Evolutionary conservation across 2,797 vertebrate species (phyloP), one percentile per base, ranked within the genome.

Genomic region (Crocidura indochinensis): DNA sequence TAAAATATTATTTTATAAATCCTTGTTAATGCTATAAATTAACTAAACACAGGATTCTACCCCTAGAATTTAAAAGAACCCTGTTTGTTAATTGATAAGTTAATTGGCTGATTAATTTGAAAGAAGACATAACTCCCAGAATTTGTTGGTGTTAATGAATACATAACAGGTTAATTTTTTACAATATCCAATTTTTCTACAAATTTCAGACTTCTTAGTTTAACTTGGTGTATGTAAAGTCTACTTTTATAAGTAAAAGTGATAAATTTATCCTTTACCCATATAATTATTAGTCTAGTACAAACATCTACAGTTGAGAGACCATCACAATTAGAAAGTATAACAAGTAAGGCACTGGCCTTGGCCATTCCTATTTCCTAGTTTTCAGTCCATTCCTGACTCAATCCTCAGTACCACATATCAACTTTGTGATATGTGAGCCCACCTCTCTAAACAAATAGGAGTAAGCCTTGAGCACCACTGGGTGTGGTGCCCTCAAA

Each of bases 1-100:
- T n/a, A 82, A 95, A 79, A 49, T 38, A 38, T 68, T 62, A 78
- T 71, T 84, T 84, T 92, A 87, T 29, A 81, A 93, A 75, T 19
- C 2, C 65, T 86, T 77, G 11, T 62, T 91, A 72, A 81, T 85
- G 84, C 24, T 31, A 75, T 84, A 90, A 84, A 68, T 8, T 68
- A 89, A n/a, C 2, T 68, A 72, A 80, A 62, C 10, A 60, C 27
- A 87, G 20, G 44, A 75, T 89, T 87, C 1, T 82, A 71, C 84
- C 67, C 60, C 47, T 27, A 19, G 8, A 93, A 38, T 88, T 92
- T 17, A 86, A 87, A 90, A 87, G 67, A 82, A 49, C 17, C 2
- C 15, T 20, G 19, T 60, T 88, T 73, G 1, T 75, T 91, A 86
- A 72, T 79, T 69, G 74, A 29, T 87, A 86, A 77, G 65, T 83